Conservation (phyloP, 2,888 invertebrate species). For the Aporophyla lueneburgensis region DNA sequence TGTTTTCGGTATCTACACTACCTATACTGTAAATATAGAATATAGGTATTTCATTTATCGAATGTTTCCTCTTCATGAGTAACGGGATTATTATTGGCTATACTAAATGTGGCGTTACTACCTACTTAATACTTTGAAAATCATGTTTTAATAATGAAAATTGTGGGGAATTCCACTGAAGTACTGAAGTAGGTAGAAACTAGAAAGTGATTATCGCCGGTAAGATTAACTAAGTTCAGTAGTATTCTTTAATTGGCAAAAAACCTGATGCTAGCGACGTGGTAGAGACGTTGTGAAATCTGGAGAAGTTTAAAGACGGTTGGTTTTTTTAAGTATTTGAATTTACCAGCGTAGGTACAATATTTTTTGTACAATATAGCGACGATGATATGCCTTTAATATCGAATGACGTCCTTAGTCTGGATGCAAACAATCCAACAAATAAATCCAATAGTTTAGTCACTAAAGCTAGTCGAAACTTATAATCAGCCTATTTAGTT, state of each 20-base stretch:
- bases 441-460: neutral
- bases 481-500: no score
- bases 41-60: conserved; percentile 35
- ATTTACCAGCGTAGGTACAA: neutral
- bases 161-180: neutral
- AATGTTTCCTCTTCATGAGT: conserved; percentile 40
- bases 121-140: conserved; percentile 10
- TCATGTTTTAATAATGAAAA: conserved; percentile 17
- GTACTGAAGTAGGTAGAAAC: neutral
- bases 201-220: conserved; percentile 8
- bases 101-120: conserved; percentile 27
- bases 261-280: no score
- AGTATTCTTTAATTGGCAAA: neutral
- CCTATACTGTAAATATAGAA: conserved; percentile 20
- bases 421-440: neutral
- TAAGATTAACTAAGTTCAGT: neutral
- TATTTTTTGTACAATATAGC: neutral
- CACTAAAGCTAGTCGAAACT: no score
- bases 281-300: neutral
- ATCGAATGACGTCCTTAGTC: neutral
- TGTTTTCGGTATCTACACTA: conserved; percentile 29
- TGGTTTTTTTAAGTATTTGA: no score
- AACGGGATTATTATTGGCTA: conserved; percentile 38
- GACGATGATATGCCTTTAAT: neutral
- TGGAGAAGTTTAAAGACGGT: no score